A percentile compares a stretch with the other conserved stretches of the same genome.
These are phyloP conservation scores for Agrochola circellaris DNA, from an alignment of 2,888 invertebrate species.

Conservation along the genomic window DNA sequence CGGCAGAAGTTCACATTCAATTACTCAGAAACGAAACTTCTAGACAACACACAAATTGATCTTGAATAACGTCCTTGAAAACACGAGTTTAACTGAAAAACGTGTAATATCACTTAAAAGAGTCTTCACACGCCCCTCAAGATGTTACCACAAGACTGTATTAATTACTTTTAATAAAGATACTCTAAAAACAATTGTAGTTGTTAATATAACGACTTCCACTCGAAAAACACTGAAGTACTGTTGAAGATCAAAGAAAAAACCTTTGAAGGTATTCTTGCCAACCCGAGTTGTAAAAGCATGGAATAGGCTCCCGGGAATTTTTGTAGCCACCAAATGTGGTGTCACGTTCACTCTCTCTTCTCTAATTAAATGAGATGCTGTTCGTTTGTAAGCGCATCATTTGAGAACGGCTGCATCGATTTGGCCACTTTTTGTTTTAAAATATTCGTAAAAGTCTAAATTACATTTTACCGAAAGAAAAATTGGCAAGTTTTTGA, in stretches of 20 bases:
- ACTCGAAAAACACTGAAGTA: constrained; percentile 19
- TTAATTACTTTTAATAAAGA: constrained; percentile 32
- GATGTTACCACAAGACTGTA: not conserved
- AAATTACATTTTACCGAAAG: too few species aligned
- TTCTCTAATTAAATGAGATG: too few species aligned
- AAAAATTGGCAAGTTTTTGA: too few species aligned
- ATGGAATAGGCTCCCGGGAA: too few species aligned
- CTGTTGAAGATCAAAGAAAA: not conserved
- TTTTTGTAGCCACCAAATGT: too few species aligned
- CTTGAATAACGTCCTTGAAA: not conserved
- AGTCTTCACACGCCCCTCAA: constrained; percentile 34
- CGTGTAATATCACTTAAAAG: not conserved
- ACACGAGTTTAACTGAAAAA: constrained; percentile 7
- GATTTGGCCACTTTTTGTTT: too few species aligned
- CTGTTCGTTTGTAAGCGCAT: too few species aligned
- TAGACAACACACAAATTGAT: not conserved
- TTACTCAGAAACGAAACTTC: not conserved
- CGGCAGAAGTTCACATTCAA: not conserved
- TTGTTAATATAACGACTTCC: constrained; percentile 7
- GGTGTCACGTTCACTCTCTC: too few species aligned
- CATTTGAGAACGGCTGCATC: too few species aligned
- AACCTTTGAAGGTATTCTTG: too few species aligned
- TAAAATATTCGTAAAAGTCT: too few species aligned
- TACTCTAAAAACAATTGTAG: constrained; percentile 21
- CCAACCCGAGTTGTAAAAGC: too few species aligned